Percentiles rank a stretch among this genome's conserved stretches.
These are phyloP conservation scores for Athripsodes cinereus DNA, from an alignment of 2,888 invertebrate genomes.

Conservation along the genomic window DNA sequence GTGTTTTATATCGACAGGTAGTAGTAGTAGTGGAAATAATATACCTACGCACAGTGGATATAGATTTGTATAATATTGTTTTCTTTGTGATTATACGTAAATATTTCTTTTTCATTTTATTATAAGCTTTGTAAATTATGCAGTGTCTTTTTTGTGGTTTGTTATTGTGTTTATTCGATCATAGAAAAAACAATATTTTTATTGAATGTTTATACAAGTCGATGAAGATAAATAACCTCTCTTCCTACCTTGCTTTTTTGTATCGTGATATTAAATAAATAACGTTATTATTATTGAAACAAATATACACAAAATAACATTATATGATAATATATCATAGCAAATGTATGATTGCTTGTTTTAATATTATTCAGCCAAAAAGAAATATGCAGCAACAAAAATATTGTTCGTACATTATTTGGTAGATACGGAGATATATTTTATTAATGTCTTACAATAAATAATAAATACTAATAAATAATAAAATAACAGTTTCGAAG, in stretches of 20 bases:
- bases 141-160: background rate
- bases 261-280: background rate
- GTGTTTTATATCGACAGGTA: background rate
- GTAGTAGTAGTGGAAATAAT: too few species aligned
- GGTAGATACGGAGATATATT: too few species aligned
- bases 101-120: background rate
- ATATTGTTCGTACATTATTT: too few species aligned
- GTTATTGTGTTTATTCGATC: background rate
- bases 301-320: too few species aligned
- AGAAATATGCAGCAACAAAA: too few species aligned
- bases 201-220: background rate
- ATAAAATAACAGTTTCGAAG: too few species aligned
- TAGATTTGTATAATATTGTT: background rate
- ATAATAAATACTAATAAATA: too few species aligned
- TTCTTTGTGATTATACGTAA: background rate
- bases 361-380: too few species aligned
- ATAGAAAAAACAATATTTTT: background rate
- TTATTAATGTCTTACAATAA: too few species aligned
- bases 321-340: too few species aligned
- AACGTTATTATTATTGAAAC: too few species aligned
- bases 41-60: background rate
- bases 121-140: conserved; percentile 1
- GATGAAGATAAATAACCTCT: background rate
- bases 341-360: too few species aligned
- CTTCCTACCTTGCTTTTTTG: background rate